These are phyloP conservation scores for Gephyroberyx darwinii DNA, from an alignment of 2,797 vertebrate genomes.

Conservation along the genomic window DNA sequence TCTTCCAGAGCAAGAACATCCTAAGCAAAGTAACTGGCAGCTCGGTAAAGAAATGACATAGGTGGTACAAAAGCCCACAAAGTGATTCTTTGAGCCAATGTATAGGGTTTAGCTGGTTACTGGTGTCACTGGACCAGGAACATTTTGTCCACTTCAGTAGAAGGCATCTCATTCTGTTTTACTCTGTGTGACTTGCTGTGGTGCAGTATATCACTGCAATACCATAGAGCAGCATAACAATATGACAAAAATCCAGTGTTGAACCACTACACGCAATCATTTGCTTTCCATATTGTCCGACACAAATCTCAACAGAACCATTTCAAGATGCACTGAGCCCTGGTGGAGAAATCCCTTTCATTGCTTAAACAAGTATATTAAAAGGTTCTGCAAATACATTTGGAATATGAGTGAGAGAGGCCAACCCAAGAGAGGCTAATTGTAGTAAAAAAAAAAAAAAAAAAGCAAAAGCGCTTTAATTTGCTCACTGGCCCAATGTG, in stretches of 20 bases:
- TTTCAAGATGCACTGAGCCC: slow-evolving; percentile 11
- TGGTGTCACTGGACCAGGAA: slow-evolving; percentile 10
- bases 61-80: slow-evolving; percentile 3
- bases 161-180: neutral
- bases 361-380: slow-evolving; percentile 33
- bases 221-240: slow-evolving; percentile 7
- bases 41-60: slow-evolving; percentile 13
- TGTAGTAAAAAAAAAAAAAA: slow-evolving; percentile 4
- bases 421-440: slow-evolving; percentile 54
- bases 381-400: slow-evolving; percentile 56
- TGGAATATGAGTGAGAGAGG: slow-evolving; percentile 30
- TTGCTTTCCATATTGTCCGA: neutral
- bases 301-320: neutral
- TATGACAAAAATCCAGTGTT: neutral
- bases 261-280: neutral
- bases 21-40: slow-evolving; percentile 62
- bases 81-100: slow-evolving; percentile 24
- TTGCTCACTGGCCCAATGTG: slow-evolving; percentile 45
- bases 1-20: slow-evolving; percentile 74
- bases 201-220: slow-evolving; percentile 8
- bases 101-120: slow-evolving; percentile 2
- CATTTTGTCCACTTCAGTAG: slow-evolving; percentile 10
- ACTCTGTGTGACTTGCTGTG: slow-evolving; percentile 4
- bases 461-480: slow-evolving; percentile 42
- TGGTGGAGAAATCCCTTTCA: neutral